Evolutionary conservation across 2,797 vertebrate species (phyloP), one percentile per base, ranked within the genome.

Genomic region (Tenualosa thibaudeaui): DNA sequence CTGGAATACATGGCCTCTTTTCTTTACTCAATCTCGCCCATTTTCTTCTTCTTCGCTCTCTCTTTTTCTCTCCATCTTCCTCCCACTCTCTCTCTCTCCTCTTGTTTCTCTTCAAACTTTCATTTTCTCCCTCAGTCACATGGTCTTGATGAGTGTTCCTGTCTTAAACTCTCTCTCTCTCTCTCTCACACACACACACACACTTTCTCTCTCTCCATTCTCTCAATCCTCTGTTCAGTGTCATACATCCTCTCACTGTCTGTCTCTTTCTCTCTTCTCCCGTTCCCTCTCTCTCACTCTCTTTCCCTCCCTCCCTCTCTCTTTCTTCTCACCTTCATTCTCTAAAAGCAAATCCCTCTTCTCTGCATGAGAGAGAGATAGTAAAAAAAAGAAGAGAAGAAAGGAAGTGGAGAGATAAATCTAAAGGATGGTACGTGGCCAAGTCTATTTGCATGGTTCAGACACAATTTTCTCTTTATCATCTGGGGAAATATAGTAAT

Each of bases 361-460:
- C 37, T 24, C 26, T 68, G 62, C 13, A 13, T 40, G 31, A 75
- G 13, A 17, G 26, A 65, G 24, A 26, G 31, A 40, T 31, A 6
- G 68, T 5, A 0, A 40, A 15, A 75, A 12, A 17, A 26, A 71
- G 65, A 26, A 26, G 31, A 37, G 31, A 5, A 75, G 15, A 68
- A 24, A 68, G 24, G 51, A 53, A 24, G 26, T 26, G 26, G 26
- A 68, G 7, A 37, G 62, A 31, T 68, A 31, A 75, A 40, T 75
- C 68, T 86, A 82, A 85, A 83, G 40, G 75, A 71, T 65, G 60
- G 71, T 31, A 81, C 65, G 84, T 56, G 68, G 68, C 86, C 75
- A 78, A 62, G 86, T 81, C 86, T 87, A 87, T 90, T 86, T 90
- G 88, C 89, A 89, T 90, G 86, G 85, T 85, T 88, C 86, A 87